These are phyloP conservation scores for Kryptopterus vitreolus DNA, from an alignment of 2,797 vertebrate species.

Conservation along the genomic window DNA sequence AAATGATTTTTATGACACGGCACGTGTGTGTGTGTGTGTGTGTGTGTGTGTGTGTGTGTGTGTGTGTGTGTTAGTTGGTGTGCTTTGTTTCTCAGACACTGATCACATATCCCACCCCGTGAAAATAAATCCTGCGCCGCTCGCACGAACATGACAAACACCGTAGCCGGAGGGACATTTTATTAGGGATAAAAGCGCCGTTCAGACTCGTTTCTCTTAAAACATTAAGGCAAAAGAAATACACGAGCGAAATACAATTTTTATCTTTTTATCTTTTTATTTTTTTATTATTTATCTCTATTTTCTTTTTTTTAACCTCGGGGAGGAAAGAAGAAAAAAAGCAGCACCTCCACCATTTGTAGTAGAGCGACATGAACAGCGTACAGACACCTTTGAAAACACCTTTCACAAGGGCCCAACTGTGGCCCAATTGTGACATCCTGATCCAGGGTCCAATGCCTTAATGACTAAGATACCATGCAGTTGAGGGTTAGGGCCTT, in stretches of 20 bases:
- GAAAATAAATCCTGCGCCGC: slow-evolving; percentile 14
- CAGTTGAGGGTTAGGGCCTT: no score
- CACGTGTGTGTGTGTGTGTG: no score
- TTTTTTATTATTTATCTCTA: no score
- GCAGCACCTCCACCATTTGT: slow-evolving; percentile 54
- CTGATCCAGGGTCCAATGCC: no score
- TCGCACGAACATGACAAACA: slow-evolving; percentile 51
- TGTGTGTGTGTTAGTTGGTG: background rate
- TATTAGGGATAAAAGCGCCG: slow-evolving; percentile 60
- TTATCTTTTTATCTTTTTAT: no score
- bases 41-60: no score
- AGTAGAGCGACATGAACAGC: slow-evolving; percentile 52
- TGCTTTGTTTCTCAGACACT: slow-evolving; percentile 17
- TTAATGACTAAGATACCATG: no score
- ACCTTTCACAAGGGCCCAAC: background rate
- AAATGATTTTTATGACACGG: no score
- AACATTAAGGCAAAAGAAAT: slow-evolving; percentile 54
- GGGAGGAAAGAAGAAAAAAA: slow-evolving; percentile 19
- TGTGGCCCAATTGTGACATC: no score
- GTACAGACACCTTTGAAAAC: slow-evolving; percentile 54
- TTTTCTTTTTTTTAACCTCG: background rate
- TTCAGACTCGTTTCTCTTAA: slow-evolving; percentile 21
- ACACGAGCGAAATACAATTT: slow-evolving; percentile 60
- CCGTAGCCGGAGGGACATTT: slow-evolving; percentile 57
- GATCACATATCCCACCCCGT: background rate